These are phyloP conservation scores for Oryzias sinensis DNA, from an alignment of 2,797 vertebrate genomes.

Conservation along the genomic window DNA sequence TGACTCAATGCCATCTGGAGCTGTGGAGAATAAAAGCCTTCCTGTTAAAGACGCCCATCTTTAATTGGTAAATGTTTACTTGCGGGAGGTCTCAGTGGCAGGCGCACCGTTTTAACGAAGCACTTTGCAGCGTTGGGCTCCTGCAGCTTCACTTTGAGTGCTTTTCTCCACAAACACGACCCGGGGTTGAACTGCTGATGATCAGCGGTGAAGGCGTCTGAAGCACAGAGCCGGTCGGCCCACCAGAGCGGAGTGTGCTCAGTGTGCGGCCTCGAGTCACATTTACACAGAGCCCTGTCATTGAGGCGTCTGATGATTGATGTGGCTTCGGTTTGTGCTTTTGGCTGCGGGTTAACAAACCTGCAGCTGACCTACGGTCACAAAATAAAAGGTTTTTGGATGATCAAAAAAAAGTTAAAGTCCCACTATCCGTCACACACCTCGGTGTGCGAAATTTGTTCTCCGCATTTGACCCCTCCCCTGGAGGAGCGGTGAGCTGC, in stretches of 20 bases:
- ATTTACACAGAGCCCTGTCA: too few species aligned
- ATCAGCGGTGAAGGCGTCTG: conserved; percentile 45
- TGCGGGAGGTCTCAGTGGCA: conserved; percentile 48
- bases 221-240: conserved; percentile 32
- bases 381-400: too few species aligned
- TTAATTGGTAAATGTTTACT: conserved; percentile 77
- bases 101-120: conserved; percentile 49
- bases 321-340: too few species aligned
- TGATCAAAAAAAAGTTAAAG: too few species aligned
- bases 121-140: conserved; percentile 55
- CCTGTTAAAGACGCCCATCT: conserved; percentile 59
- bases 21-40: conserved; percentile 27
- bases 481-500: too few species aligned
- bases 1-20: conserved; percentile 71
- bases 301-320: too few species aligned
- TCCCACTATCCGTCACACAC: too few species aligned
- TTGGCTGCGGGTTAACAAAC: too few species aligned
- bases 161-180: conserved; percentile 59
- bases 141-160: conserved; percentile 48
- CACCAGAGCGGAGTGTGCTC: conserved; percentile 5
- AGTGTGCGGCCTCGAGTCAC: too few species aligned
- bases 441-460: too few species aligned
- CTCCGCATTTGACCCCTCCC: too few species aligned
- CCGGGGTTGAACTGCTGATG: conserved; percentile 53
- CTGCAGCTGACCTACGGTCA: too few species aligned